phyloP scores from a whole-genome alignment of 2,113 vertebrate genomes.

The Furnarius figulus region DNA sequence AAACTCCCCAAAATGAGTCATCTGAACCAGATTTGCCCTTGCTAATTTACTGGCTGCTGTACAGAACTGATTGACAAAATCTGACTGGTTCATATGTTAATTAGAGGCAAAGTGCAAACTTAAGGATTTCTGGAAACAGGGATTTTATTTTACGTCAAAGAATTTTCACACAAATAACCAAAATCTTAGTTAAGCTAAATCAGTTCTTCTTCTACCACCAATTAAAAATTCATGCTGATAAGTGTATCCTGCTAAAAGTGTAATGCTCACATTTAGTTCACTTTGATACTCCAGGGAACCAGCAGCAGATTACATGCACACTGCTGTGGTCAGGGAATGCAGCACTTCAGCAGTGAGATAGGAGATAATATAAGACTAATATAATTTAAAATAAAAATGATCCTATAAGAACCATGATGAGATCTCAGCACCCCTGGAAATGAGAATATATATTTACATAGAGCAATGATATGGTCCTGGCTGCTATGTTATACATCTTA shows the following conservation, averaged over 20 bases:
- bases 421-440: conserved; percentile 22
- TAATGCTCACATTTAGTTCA: neutral
- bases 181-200: neutral
- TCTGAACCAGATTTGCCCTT: conserved; percentile 16
- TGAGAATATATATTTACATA: conserved; percentile 22
- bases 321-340: neutral
- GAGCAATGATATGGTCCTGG: neutral
- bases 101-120: neutral
- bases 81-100: neutral
- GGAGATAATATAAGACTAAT: neutral
- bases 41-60: conserved; percentile 1
- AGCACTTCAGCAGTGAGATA: neutral
- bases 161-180: neutral
- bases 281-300: neutral
- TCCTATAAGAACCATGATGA: neutral
- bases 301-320: neutral
- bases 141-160: neutral
- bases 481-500: neutral
- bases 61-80: neutral
- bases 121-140: neutral
- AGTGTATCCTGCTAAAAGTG: neutral
- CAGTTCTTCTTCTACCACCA: neutral
- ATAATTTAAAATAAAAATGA: conserved; percentile 20
- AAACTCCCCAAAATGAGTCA: conserved; percentile 5
- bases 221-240: neutral